Evolutionary conservation across 2,888 invertebrate genomes (phyloP).

Genomic region (Phyllotreta cruciferae): DNA sequence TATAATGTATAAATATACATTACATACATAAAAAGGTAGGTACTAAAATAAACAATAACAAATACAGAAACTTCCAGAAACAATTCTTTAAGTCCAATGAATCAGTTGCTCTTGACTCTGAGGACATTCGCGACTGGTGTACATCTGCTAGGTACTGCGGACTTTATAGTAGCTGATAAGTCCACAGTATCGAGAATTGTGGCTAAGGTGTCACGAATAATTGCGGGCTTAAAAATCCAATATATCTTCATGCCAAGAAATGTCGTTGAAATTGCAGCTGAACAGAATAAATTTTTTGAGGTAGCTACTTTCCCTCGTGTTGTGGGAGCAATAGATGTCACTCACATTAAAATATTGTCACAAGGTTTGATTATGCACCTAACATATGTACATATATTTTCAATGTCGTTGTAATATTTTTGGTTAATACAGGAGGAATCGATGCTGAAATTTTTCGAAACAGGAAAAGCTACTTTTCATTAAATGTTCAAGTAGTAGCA

Average conservation of each 20-base stretch:
- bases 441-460: conserved; percentile 20
- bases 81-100: conserved; percentile 22
- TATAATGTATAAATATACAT: too few species aligned
- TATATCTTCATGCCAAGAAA: conserved; percentile 5
- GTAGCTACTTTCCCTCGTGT: conserved; percentile 11
- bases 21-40: too few species aligned
- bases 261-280: background rate
- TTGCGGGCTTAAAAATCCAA: conserved; percentile 1
- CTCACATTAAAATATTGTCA: conserved; percentile 17
- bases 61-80: conserved; percentile 20
- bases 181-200: conserved; percentile 25
- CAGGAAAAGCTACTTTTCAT: conserved; percentile 13
- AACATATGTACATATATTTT: background rate
- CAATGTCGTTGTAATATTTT: background rate
- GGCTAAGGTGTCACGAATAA: conserved; percentile 9
- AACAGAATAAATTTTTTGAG: conserved; percentile 10
- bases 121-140: conserved; percentile 20
- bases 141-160: conserved; percentile 15
- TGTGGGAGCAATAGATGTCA: conserved; percentile 16
- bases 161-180: conserved; percentile 14
- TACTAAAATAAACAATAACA: background rate
- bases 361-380: background rate
- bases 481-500: conserved; percentile 12
- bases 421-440: conserved; percentile 7
- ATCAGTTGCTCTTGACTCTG: conserved; percentile 24